Conservation (phyloP, 2,888 invertebrate species). For the Lepidocyrtinus sp. region DNA sequence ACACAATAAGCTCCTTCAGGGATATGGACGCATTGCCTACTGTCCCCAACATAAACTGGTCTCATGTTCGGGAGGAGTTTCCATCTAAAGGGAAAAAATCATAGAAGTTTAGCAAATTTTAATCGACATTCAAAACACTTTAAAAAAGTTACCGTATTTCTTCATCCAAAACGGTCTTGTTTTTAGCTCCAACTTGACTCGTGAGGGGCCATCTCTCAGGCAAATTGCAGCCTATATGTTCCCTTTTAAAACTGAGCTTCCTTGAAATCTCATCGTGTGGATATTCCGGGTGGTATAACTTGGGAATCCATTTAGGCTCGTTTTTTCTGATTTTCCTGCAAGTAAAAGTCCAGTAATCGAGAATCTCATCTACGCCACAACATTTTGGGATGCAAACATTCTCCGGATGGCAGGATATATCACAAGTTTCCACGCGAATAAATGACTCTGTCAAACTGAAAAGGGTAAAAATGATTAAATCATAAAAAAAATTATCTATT, state of each 20-base stretch:
- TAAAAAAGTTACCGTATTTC: too few relatives aligned
- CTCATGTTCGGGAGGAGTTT: constrained; percentile 24
- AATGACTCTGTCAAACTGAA: constrained; percentile 30
- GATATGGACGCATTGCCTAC: constrained; percentile 39
- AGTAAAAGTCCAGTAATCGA: constrained; percentile 58
- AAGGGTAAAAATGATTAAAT: too few relatives aligned
- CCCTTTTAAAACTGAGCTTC: constrained; percentile 19
- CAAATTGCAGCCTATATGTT: constrained; percentile 28
- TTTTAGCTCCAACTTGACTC: constrained; percentile 7
- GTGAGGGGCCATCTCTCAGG: constrained; percentile 49
- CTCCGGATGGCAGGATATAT: constrained; percentile 13
- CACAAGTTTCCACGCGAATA: constrained; percentile 39
- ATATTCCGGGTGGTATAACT: constrained; percentile 14
- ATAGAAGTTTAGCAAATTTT: too few relatives aligned
- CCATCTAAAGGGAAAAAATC: constrained; percentile 26
- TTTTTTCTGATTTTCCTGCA: constrained; percentile 40
- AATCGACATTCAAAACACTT: too few relatives aligned
- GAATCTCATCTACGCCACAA: constrained; percentile 51
- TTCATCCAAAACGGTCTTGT: constrained; percentile 11
- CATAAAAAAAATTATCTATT: background rate
- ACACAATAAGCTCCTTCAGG: constrained; percentile 54
- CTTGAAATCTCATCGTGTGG: constrained; percentile 13
- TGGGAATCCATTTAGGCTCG: constrained; percentile 42
- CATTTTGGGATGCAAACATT: constrained; percentile 57
- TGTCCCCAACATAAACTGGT: constrained; percentile 13